A percentile compares a stretch with the other conserved stretches of the same genome.
Evolutionary conservation across 2,797 vertebrate species (phyloP).

Genomic region (Clamator glandarius): DNA sequence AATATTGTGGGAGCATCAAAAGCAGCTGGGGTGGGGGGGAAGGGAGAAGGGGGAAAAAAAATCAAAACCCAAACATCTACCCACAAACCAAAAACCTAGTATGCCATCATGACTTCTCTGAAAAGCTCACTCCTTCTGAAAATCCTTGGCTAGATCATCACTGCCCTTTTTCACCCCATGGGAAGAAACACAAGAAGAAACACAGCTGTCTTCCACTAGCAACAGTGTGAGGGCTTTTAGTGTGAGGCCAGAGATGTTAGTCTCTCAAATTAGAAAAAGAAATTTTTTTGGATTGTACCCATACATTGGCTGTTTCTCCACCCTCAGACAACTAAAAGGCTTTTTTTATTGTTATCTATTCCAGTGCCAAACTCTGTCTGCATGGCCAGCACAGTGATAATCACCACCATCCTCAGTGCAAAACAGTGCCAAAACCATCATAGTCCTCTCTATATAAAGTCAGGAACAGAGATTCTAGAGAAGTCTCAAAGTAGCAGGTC

Average conservation of each 20-base stretch:
- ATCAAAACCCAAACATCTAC: background rate
- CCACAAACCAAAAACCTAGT: background rate
- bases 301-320: background rate
- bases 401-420: background rate
- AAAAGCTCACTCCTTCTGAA: background rate
- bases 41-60: background rate
- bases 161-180: background rate
- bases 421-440: background rate
- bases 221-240: accelerated
- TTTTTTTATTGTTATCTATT: background rate
- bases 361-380: background rate
- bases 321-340: background rate
- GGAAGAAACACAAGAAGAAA: background rate
- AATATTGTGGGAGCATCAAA: background rate
- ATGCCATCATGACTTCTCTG: background rate
- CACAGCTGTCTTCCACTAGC: background rate
- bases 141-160: background rate
- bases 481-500: background rate
- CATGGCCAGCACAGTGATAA: background rate
- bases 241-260: background rate
- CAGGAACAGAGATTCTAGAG: background rate
- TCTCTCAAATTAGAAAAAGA: background rate
- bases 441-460: background rate
- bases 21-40: accelerated
- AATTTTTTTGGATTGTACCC: background rate